A percentile compares a stretch with the other conserved stretches of the same genome.
Evolutionary conservation across 2,113 vertebrate genomes (phyloP).

Genomic region (Colossoma macropomum): DNA sequence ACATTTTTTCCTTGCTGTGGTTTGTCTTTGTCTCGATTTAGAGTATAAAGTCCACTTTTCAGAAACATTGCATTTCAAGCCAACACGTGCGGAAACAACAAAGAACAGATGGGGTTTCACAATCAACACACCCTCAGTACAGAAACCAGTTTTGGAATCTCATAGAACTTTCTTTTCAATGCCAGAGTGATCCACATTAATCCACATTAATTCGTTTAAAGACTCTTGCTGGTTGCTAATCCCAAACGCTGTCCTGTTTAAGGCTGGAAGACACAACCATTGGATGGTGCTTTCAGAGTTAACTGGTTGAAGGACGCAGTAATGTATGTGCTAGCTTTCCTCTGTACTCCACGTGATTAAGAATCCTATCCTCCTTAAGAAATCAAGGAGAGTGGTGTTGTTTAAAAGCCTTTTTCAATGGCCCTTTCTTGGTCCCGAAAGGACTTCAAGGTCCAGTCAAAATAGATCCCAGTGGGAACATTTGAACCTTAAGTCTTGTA

Average conservation of each 20-base stretch:
- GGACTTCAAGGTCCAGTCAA: conserved; percentile 6
- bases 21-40: background rate
- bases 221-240: conserved; percentile 36
- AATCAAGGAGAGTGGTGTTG: conserved; percentile 2
- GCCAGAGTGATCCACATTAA: conserved; percentile 42
- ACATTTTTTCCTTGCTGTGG: background rate
- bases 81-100: conserved; percentile 40
- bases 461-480: conserved; percentile 11
- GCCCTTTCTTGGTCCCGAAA: background rate
- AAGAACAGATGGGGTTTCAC: conserved; percentile 50
- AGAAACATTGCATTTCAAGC: conserved; percentile 30
- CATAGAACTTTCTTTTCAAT: conserved; percentile 10
- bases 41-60: conserved; percentile 6
- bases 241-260: conserved; percentile 37
- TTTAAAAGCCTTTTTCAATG: background rate
- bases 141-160: conserved; percentile 24
- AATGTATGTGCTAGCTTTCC: conserved; percentile 16
- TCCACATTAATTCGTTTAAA: conserved; percentile 26
- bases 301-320: background rate
- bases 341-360: conserved; percentile 4
- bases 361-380: background rate
- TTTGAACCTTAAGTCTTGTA: background rate
- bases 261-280: background rate
- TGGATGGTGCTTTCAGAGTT: conserved; percentile 19
- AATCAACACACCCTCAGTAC: conserved; percentile 43